Evolutionary conservation across 2,888 invertebrate genomes (phyloP).

Genomic region (Andrena marginata): DNA sequence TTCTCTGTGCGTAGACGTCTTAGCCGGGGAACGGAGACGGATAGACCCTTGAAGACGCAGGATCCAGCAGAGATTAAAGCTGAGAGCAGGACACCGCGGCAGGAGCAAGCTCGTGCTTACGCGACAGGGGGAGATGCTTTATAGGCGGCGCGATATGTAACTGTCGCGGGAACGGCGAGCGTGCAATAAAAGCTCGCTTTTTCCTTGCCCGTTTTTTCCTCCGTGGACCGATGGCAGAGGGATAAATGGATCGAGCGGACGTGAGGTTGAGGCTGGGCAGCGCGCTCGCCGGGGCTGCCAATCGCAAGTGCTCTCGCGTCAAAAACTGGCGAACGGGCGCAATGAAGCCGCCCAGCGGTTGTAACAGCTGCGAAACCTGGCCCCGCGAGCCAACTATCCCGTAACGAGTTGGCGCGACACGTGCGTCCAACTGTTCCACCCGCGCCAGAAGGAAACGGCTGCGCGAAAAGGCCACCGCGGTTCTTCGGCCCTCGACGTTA

Average conservation of each 20-base stretch:
- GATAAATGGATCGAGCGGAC: constrained; percentile 72
- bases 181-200: constrained; percentile 72
- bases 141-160: constrained; percentile 74
- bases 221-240: constrained; percentile 21
- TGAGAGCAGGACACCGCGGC: not conserved
- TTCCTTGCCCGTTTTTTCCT: constrained; percentile 34
- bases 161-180: constrained; percentile 69
- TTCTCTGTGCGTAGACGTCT: no score
- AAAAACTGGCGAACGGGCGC: constrained; percentile 40
- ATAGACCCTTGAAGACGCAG: no score
- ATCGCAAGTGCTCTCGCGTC: constrained; percentile 52
- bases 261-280: constrained; percentile 60
- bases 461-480: constrained; percentile 25
- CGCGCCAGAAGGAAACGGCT: constrained; percentile 10
- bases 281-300: constrained; percentile 53
- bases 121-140: constrained; percentile 33
- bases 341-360: constrained; percentile 49
- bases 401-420: constrained; percentile 63
- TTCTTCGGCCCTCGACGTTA: not conserved
- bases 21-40: no score
- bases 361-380: constrained; percentile 52
- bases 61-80: constrained; percentile 16
- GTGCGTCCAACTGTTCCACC: constrained; percentile 54
- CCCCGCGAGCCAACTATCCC: constrained; percentile 49
- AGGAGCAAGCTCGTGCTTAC: not conserved